Base-by-base conservation (phyloP, 1,140 invertebrate genomes). In the Neuroterus valhalla region DNA sequence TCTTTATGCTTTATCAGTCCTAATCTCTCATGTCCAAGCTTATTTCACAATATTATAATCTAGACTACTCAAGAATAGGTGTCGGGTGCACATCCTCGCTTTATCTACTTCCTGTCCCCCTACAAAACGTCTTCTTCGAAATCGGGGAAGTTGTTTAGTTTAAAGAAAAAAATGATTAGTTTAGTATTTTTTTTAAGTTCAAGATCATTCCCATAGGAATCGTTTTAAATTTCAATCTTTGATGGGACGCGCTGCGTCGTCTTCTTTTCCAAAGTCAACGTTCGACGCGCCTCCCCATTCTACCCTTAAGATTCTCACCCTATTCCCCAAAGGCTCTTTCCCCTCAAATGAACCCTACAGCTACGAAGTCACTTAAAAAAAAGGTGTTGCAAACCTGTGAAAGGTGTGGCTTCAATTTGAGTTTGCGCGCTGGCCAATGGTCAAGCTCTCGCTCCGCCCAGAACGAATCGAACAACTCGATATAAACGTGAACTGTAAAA, bases 391-490 rank as follows among this genome's bases (percentile, higher is more conserved):
- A 66, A 76, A 62, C 31, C 50, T 67, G 72, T 72, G 70, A 81
- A 82, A 85, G 84, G 84, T 83, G 84, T 82, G 84, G 84, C 82
- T 74, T 84, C 72, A 26, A 74, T 48, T 78, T 73, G 87, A 80
- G 86, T 80, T 87, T 88, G 87, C 87, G 86, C 87, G 75, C 79
- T 88, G 85, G 82, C 84, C 85, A 86, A 74, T 87, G 85, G 86
- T 86, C 88, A 89, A 84, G 82, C 77, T 78, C 81, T 76, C 55
- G 84, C 86, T 85, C 86, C 86, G 86, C 86, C 86, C 85, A 72
- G 82, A 86, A 85, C 82, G 81, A 85, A 86, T 87, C 85, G 82
- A 87, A 78, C 74, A 74, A 50, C 75, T 72, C 81, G 77, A 62
- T 62, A 62, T 62, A 62, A 62, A 62, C 55, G 31, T 62, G 23